Base-by-base conservation (phyloP, 2,888 invertebrate genomes). In the Microctonus hyperodae region DNA sequence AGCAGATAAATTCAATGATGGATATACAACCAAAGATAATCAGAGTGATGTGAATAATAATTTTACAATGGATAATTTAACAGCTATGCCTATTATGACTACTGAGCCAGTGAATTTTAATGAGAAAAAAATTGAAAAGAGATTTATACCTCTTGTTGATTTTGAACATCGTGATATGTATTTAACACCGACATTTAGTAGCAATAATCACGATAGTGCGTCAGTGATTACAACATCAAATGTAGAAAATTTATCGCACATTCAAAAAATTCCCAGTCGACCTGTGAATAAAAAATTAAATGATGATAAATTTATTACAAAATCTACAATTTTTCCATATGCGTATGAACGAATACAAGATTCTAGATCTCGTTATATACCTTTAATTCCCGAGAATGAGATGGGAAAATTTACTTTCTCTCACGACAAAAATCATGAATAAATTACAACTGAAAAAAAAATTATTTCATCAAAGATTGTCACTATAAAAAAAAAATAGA, bases 281-380 rank as follows among this genome's bases (percentile, higher is more conserved):
- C 51, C 71, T 0, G 62, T 53, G 31, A 11, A 58, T 5, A 68
- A 28, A 9, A 33, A 65, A 44, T 64, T 31, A 10, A 64, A 51
- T 20, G 56, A 70, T 11, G 56, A 28, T 40, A 62, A 66, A 33
- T 57, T 9, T 13, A 22, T 44, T 0, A 62, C 69, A 22, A 73
- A 75, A 25, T 69, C 79, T 1, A 78, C 82, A 69, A 73, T 80
- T 3, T 83, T 83, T 63, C 83, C 83, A 1, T 83, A 83, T 65
- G 79, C 79, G 3, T 83, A 83, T 67, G 83, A 83, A 48, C 76
- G 78, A n/a, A 78, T 77, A 58, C 80, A 77, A 23, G 82, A 83
- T 70, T 80, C 79, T 0, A 74, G 78, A 60, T 83, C 83, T n/a
- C 79, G 82, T 40, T 84, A 83, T 59, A 83, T 83, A 67, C 83